Base-by-base conservation (phyloP, 2,888 invertebrate species). In the Uloborus plumipes region DNA sequence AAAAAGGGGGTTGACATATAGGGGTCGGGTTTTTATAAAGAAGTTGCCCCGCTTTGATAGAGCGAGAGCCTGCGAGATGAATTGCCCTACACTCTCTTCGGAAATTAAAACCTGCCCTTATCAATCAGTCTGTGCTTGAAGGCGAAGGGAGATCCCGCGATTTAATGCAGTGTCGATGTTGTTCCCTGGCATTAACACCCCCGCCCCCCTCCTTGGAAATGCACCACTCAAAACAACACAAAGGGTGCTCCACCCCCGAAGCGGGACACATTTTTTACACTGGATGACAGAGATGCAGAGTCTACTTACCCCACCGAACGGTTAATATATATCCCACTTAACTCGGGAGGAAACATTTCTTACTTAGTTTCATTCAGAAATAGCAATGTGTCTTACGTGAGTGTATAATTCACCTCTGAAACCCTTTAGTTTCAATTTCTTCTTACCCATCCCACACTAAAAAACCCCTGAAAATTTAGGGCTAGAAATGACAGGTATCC, bases 41-140 rank as follows among this genome's bases (percentile, higher is more conserved):
- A 78, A 78, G 78, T 78, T n/a, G 65, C 53, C 65, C 67, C 62
- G 65, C 55, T 61, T 61, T 53, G 69, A 73, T 73, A 73, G 73
- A 80, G 80, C 62, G 61, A 39, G 39, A 39, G 50, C 22, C 26
- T 22, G n/a, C n/a, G 70, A 82, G 81, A 82, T 76, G 66, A 76
- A 82, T 82, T 14, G 76, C 71, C 18, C 49, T 53, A 51, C 66
- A 70, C 75, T 71, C 81, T 76, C 81, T 82, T 82, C 70, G 81
- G 81, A 82, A 82, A 82, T 82, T 82, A 82, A 82, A 82, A 82
- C 71, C 76, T 76, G 66, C 70, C 69, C 81, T 82, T 82, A 82
- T 82, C 81, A 82, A 82, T 82, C 81, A 82, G 81, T 51, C 66
- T 51, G n/a, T n/a, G 59, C 75, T 76, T 76, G 62, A 76, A 47